These are phyloP conservation scores for Pocota personata DNA, from an alignment of 2,888 invertebrate species.

Conservation along the genomic window DNA sequence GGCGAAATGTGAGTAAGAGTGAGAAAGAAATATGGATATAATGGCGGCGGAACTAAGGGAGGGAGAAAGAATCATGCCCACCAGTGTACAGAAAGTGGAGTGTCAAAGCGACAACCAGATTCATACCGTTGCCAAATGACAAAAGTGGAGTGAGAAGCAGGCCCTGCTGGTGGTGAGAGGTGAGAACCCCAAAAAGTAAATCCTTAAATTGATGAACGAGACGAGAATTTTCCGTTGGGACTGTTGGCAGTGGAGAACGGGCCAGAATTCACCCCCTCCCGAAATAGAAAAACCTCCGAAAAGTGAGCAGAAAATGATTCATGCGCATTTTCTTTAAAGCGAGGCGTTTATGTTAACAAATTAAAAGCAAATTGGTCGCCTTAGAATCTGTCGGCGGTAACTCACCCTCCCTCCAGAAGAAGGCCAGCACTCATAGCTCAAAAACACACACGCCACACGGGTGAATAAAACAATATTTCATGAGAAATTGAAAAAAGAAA, in stretches of 20 bases:
- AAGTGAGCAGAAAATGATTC: slow-evolving; percentile 75
- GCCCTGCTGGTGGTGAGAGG: slow-evolving; percentile 10
- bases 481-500: slow-evolving; percentile 78
- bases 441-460: slow-evolving; percentile 40
- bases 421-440: slow-evolving; percentile 22
- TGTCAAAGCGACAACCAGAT: slow-evolving; percentile 57
- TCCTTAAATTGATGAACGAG: slow-evolving; percentile 71
- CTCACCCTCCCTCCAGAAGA: slow-evolving; percentile 42
- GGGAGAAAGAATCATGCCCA: slow-evolving; percentile 43
- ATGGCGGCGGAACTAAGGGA: slow-evolving; percentile 58
- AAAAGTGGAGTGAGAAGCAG: slow-evolving; percentile 18
- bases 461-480: slow-evolving; percentile 79
- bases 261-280: slow-evolving; percentile 15
- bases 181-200: slow-evolving; percentile 51
- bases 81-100: slow-evolving; percentile 45
- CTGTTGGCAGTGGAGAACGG: neutral
- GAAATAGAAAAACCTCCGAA: slow-evolving; percentile 50
- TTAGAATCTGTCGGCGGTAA: slow-evolving; percentile 74
- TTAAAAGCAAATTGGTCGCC: slow-evolving; percentile 81
- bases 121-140: slow-evolving; percentile 53
- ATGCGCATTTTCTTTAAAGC: slow-evolving; percentile 76
- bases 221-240: slow-evolving; percentile 32
- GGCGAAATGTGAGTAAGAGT: too few species aligned
- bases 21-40: slow-evolving; percentile 48
- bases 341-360: slow-evolving; percentile 82